Conservation (phyloP, 1,140 invertebrate genomes). For the Delia radicum region DNA sequence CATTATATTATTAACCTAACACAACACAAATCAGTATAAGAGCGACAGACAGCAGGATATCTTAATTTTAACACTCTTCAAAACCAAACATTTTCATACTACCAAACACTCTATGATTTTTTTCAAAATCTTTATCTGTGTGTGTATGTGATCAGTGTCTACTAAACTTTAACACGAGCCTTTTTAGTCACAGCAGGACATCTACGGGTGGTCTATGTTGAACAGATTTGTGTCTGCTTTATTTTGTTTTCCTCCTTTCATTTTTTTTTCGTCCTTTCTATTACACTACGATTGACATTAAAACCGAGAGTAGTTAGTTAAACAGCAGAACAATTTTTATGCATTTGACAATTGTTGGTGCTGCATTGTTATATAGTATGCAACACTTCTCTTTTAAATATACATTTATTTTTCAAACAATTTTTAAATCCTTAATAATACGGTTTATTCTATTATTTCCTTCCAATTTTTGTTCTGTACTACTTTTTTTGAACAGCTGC, state of each 20-base stretch:
- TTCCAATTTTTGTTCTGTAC: too few species aligned
- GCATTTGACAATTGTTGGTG: not conserved
- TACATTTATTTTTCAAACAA: too few species aligned
- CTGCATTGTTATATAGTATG: not conserved
- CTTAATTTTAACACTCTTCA: conserved; percentile 37
- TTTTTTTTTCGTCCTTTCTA: not conserved
- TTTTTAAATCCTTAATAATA: too few species aligned
- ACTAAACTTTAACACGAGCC: conserved; percentile 43
- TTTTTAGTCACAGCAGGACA: conserved; percentile 38
- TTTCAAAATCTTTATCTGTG: not conserved
- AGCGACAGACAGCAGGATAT: conserved; percentile 46
- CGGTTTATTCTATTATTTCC: too few species aligned
- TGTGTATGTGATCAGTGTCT: conserved; percentile 22
- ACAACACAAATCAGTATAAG: not conserved
- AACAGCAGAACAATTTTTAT: not conserved
- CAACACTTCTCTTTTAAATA: not conserved
- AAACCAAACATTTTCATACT: not conserved
- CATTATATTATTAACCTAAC: not conserved
- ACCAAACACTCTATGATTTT: not conserved
- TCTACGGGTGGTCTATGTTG: conserved; percentile 42
- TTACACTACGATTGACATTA: not conserved
- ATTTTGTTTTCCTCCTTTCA: too few species aligned
- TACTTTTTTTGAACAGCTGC: too few species aligned
- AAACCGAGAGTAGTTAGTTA: not conserved
- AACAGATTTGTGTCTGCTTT: conserved; percentile 1